These are phyloP conservation scores for Gavia stellata DNA, from an alignment of 2,113 vertebrate genomes.

Conservation along the genomic window DNA sequence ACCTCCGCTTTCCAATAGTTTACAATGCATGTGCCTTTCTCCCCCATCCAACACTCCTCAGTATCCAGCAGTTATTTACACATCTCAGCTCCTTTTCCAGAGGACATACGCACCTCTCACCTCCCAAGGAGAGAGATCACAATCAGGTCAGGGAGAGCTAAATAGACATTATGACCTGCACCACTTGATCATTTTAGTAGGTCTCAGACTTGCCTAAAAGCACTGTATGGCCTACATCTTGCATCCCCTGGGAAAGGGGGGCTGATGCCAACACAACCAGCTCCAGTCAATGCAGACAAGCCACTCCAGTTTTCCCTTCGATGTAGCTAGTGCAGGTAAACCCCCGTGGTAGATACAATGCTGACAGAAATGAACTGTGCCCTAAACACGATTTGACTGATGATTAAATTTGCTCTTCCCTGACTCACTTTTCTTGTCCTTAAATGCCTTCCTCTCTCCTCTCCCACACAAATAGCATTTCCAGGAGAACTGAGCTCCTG, in stretches of 20 bases:
- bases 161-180: not conserved
- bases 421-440: not conserved
- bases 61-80: not conserved
- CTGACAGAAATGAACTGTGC: not conserved
- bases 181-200: not conserved
- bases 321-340: not conserved
- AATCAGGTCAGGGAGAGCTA: not conserved
- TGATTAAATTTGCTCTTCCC: not conserved
- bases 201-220: not conserved
- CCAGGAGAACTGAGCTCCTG: not conserved
- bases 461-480: not conserved
- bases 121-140: not conserved
- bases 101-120: not conserved
- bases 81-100: not conserved
- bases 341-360: not conserved
- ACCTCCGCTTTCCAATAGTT: not conserved
- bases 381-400: not conserved
- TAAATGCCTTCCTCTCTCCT: not conserved
- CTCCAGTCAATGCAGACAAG: not conserved
- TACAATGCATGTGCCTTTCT: not conserved
- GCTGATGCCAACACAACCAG: not conserved
- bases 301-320: accelerated
- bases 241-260: not conserved
- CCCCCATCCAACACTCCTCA: not conserved
- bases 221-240: not conserved